Evolutionary conservation across 1,140 invertebrate genomes (phyloP).

Genomic region (Lanistes nyassanus): DNA sequence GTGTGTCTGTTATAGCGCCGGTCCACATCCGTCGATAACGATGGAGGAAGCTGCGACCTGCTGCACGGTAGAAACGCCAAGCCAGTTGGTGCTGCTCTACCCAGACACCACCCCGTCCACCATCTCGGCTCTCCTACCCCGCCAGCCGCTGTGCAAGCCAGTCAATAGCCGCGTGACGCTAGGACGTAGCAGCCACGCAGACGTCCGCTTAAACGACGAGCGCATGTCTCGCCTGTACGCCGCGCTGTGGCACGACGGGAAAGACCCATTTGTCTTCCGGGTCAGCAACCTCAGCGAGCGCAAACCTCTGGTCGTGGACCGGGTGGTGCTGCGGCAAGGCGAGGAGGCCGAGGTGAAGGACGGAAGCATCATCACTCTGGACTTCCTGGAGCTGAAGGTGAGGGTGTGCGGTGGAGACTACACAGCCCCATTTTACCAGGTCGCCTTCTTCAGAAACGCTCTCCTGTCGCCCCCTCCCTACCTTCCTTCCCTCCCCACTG

Average conservation of each 20-base stretch:
- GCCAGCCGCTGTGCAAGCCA: neutral
- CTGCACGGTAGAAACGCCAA: slow-evolving; percentile 19
- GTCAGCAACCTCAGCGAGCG: slow-evolving; percentile 28
- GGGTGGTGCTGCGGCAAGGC: slow-evolving; percentile 1
- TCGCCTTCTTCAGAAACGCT: slow-evolving; percentile 19
- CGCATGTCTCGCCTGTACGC: slow-evolving; percentile 25
- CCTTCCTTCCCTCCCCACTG: neutral
- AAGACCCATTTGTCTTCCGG: slow-evolving; percentile 24
- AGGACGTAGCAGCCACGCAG: slow-evolving; percentile 13
- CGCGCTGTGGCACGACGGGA: slow-evolving; percentile 19
- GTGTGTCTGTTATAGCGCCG: no score
- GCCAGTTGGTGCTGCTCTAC: slow-evolving; percentile 20
- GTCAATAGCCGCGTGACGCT: neutral
- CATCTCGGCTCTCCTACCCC: slow-evolving; percentile 13
- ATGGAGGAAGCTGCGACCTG: neutral
- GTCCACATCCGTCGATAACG: no score
- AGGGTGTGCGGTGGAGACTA: slow-evolving; percentile 9
- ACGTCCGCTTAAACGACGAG: slow-evolving; percentile 25
- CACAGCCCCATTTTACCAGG: slow-evolving; percentile 9
- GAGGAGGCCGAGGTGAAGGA: slow-evolving; percentile 23
- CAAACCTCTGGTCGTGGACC: slow-evolving; percentile 19
- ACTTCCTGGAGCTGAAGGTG: slow-evolving; percentile 20
- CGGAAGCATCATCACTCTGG: slow-evolving; percentile 11
- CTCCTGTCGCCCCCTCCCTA: slow-evolving; percentile 5
- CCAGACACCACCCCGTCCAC: neutral